Evolutionary conservation across 2,797 vertebrate species (phyloP), one percentile per base, ranked within the genome.

Genomic region (Anguilla megastoma): DNA sequence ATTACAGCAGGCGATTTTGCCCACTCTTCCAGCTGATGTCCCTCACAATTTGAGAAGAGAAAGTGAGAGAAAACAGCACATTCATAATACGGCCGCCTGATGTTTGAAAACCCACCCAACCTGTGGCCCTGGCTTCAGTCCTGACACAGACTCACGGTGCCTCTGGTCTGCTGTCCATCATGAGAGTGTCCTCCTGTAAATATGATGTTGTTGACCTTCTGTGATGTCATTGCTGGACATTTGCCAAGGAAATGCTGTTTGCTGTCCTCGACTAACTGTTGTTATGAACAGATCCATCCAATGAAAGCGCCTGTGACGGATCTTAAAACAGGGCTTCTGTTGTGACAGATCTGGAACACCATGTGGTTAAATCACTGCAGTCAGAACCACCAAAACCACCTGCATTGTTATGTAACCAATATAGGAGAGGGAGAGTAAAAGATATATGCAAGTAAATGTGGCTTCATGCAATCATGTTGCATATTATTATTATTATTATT

Each of bases 161-260:
- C 56, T 60, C 56, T 18, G 56, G 12, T 21, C 50, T 52, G 50
- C 10, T 52, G 50, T 1, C 50, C 50, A 52, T 8, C 50, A 52
- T 52, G 50, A 10, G 50, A 52, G 50, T 52, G 50, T 52, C 50
- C 9, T 52, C 50, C 50, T 52, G 10, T 52, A 52, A 52, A 52
- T 52, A 16, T 56, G 54, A 56, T 2, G 10, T 79, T 45, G 10
- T 74, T 36, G 27, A 74, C 71, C 33, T 74, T 33, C 27, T 74
- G 74, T 79, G 79, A 82, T 48, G 79, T 82, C 79, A 82, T 21
- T 8, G 24, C 66, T 87, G 56, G 71, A 86, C 63, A 27, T 85
- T 87, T 89, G 83, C 84, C 60, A 88, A 84, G 89, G 48, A 52
- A 85, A 89, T 66, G 87, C 45, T 41, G 54, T 86, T 88, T 90